Conservation (phyloP, 2,888 invertebrate species). For the Lutraria lutraria region DNA sequence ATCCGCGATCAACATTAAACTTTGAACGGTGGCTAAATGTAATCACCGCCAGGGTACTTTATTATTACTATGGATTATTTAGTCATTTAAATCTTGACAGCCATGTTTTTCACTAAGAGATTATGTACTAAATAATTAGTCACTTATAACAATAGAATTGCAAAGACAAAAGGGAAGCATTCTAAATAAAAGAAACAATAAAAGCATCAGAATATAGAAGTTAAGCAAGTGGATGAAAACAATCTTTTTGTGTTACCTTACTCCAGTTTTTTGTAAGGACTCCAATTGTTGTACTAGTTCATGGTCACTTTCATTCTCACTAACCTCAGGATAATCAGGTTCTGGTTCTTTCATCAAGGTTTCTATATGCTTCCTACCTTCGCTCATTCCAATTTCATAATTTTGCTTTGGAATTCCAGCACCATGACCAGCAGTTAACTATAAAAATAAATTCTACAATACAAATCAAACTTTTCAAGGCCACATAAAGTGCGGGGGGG, state of each 20-base stretch:
- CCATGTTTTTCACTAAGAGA: too few relatives aligned
- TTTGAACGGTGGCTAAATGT: too few relatives aligned
- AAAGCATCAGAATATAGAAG: too few relatives aligned
- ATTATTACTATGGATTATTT: too few relatives aligned
- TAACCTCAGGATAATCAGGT: constrained; percentile 71
- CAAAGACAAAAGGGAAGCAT: too few relatives aligned
- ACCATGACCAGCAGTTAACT: background rate
- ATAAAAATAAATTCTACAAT: background rate
- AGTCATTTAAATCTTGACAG: too few relatives aligned
- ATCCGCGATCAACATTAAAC: too few relatives aligned
- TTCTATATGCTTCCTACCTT: constrained; percentile 68
- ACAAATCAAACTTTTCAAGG: background rate
- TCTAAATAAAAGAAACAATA: too few relatives aligned
- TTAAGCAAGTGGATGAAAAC: background rate
- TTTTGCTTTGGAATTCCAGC: background rate
- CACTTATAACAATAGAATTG: too few relatives aligned
- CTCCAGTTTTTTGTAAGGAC: constrained; percentile 59
- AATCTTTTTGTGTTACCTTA: constrained; percentile 32
- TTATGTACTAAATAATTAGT: too few relatives aligned
- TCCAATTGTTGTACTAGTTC: constrained; percentile 41
- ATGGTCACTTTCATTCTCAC: constrained; percentile 48
- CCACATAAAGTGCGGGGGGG: too few relatives aligned
- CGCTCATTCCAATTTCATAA: constrained; percentile 28
- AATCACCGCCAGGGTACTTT: too few relatives aligned
- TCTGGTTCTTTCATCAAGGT: constrained; percentile 68